A percentile compares a stretch with the other conserved stretches of the same genome.
phyloP scores from a whole-genome alignment of 2,797 vertebrate genomes.

The Diceros bicornis region DNA sequence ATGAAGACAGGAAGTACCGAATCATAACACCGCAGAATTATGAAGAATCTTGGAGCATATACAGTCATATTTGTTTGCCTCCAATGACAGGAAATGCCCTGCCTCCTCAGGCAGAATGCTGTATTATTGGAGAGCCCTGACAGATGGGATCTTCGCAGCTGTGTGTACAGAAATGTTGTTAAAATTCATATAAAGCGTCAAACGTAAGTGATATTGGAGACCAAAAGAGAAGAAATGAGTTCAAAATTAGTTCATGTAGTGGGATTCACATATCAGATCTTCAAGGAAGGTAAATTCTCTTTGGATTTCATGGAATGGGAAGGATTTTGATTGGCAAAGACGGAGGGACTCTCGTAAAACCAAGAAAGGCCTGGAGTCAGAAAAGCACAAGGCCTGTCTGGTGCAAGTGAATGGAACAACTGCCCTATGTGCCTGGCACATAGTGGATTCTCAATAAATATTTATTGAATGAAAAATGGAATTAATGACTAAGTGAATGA shows the following conservation, averaged over 20 bases:
- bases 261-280: background rate
- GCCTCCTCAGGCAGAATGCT: background rate
- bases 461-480: background rate
- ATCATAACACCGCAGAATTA: background rate
- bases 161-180: slow-evolving; percentile 8
- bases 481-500: background rate
- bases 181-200: background rate
- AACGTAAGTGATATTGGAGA: slow-evolving; percentile 32
- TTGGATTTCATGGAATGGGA: background rate
- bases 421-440: background rate
- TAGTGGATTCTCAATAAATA: slow-evolving; percentile 2
- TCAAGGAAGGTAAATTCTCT: background rate
- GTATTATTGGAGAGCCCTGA: background rate
- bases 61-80: background rate
- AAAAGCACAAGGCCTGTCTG: background rate
- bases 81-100: background rate
- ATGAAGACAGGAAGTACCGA: background rate
- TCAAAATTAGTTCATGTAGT: background rate
- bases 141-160: background rate
- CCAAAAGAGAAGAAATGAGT: background rate
- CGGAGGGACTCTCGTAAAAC: background rate
- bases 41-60: background rate
- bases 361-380: background rate
- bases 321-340: background rate
- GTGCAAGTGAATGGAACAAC: background rate